A percentile compares a stretch with the other conserved stretches of the same genome.
phyloP scores from a whole-genome alignment of 2,888 invertebrate genomes.

The Calameuta idolon region DNA sequence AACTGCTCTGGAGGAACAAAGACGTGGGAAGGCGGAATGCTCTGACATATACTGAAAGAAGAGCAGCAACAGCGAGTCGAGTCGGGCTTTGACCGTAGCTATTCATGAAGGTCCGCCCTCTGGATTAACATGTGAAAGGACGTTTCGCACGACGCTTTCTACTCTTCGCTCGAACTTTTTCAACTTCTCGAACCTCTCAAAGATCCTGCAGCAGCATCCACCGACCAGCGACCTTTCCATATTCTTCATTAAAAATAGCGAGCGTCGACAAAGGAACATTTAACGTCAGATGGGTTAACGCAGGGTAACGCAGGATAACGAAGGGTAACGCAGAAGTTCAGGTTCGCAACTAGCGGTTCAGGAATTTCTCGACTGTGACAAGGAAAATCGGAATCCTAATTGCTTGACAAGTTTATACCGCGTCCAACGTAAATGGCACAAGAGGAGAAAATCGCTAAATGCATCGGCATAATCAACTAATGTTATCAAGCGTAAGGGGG shows the following conservation, averaged over 20 bases:
- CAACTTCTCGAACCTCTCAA: slow-evolving; percentile 10
- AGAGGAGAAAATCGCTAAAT: no score
- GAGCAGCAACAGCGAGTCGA: background rate
- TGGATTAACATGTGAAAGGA: slow-evolving; percentile 66
- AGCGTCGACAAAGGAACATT: slow-evolving; percentile 11
- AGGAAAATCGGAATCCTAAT: no score
- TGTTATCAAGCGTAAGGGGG: no score
- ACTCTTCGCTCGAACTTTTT: slow-evolving; percentile 31
- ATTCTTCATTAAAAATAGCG: background rate
- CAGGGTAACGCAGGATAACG: no score
- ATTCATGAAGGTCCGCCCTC: slow-evolving; percentile 61
- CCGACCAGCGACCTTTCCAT: background rate
- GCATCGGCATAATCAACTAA: no score
- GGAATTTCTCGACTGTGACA: no score
- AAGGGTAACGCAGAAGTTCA: no score
- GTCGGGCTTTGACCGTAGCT: slow-evolving; percentile 61
- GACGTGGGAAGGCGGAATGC: slow-evolving; percentile 12
- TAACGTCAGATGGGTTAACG: no score
- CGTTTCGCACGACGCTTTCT: slow-evolving; percentile 58
- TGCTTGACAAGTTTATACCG: no score
- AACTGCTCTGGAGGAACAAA: slow-evolving; percentile 16
- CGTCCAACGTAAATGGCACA: no score
- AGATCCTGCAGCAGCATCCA: background rate
- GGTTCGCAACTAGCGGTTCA: no score
- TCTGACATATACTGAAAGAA: background rate